Evolutionary conservation across 2,888 invertebrate species (phyloP), one percentile per base, ranked within the genome.

Genomic region (Zygothrica quintamaculata): DNA sequence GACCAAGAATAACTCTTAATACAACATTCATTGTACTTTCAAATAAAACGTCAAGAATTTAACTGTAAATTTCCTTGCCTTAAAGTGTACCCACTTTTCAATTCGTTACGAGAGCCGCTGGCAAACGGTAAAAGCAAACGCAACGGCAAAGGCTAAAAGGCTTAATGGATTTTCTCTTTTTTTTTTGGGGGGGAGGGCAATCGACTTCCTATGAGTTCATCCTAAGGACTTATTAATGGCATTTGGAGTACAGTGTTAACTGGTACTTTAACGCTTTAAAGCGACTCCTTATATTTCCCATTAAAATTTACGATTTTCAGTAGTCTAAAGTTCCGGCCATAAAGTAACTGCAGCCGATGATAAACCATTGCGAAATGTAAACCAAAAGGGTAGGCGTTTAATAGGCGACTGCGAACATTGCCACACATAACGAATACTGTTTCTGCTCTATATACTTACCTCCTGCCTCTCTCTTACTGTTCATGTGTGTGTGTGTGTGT

Each of bases 231-330:
- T 68, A 65, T 46, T 65, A 53, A 48, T 57, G 29, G 9, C 15
- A 22, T 44, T 52, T 29, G 42, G 44, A 33, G 50, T 40, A 52
- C 55, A 53, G 55, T 65, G 69, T 70, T 77, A 66, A 39, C 36
- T 48, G 43, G 16, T 33, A 33, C 16, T 36, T 40, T 50, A 34
- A 34, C 46, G 40, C 36, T 46, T 58, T 57, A 48, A 58, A 65
- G 51, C 73, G 36, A 51, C 25, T 29, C 29, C 12, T 13, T 48
- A 25, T 18, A 47, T 61, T n/a, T n/a, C 61, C 78, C 47, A 65
- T 77, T 58, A 74, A 60, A 81, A 78, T 81, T 67, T 74, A 78
- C 85, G 77, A 65, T 56, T 40, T 8, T 15, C 39, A 18, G 34
- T 39, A 46, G 52, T 52, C 13, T 1, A 26, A 46, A 39, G 11